Conservation (phyloP, 2,888 invertebrate genomes). For the Spatulosminthurus flaviceps region DNA sequence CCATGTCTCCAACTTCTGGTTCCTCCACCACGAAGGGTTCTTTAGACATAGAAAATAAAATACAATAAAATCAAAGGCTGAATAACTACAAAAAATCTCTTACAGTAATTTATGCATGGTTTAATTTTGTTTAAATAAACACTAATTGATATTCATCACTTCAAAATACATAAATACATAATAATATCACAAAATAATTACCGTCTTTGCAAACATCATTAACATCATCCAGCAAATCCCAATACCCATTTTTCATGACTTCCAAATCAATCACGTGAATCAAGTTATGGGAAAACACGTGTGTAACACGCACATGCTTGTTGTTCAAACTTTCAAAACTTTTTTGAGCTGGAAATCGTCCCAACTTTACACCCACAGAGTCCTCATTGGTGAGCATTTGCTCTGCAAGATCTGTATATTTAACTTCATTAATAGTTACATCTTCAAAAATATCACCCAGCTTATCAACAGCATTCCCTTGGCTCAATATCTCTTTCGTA, state of each 20-base stretch:
- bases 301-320: neutral
- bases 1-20: slow-evolving; percentile 27
- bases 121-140: too few relatives aligned
- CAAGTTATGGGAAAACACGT: neutral
- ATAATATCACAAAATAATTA: slow-evolving; percentile 22
- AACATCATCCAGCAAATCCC: slow-evolving; percentile 37
- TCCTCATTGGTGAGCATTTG: too few relatives aligned
- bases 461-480: too few relatives aligned
- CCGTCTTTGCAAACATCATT: slow-evolving; percentile 40
- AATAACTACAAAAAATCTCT: too few relatives aligned
- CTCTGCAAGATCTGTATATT: too few relatives aligned
- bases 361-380: neutral
- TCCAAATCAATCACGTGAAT: slow-evolving; percentile 11
- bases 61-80: too few relatives aligned
- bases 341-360: neutral
- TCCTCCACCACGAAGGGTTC: neutral
- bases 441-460: too few relatives aligned
- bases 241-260: neutral
- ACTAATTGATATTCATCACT: too few relatives aligned
- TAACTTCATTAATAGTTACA: too few relatives aligned
- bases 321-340: neutral
- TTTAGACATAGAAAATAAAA: slow-evolving; percentile 9
- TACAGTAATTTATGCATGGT: too few relatives aligned
- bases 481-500: too few relatives aligned
- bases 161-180: too few relatives aligned